phyloP scores from a whole-genome alignment of 1,140 invertebrate species.

The Leucophenga varia region DNA sequence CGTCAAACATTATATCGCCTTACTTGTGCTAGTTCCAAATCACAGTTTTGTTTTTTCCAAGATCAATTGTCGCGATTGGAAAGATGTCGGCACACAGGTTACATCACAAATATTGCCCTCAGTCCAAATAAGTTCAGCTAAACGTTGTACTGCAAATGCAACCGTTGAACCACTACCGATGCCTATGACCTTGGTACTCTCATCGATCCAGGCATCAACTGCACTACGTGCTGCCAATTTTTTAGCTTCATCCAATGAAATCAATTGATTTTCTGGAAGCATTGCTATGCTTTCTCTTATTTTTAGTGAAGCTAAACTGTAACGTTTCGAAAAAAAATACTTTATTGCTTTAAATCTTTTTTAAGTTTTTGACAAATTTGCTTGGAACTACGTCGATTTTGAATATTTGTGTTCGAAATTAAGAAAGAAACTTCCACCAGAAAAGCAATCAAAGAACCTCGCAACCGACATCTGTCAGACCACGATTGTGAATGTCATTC shows the following conservation, averaged over 20 bases:
- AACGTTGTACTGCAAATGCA: constrained; percentile 80
- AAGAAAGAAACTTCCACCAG: too few relatives aligned
- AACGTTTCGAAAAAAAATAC: too few relatives aligned
- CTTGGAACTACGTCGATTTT: too few relatives aligned
- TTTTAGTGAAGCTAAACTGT: too few relatives aligned
- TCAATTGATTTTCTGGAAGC: too few relatives aligned
- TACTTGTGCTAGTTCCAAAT: constrained; percentile 74
- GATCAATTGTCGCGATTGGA: constrained; percentile 82
- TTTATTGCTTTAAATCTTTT: too few relatives aligned
- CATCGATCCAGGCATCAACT: constrained; percentile 69
- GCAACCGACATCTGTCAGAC: too few relatives aligned
- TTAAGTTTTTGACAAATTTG: too few relatives aligned
- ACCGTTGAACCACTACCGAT: constrained; percentile 92
- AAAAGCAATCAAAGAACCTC: too few relatives aligned
- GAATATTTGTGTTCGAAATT: too few relatives aligned
- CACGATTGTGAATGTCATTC: too few relatives aligned
- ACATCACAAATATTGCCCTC: constrained; percentile 73
- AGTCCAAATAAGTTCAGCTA: constrained; percentile 73
- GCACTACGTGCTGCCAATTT: constrained; percentile 68
- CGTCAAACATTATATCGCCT: constrained; percentile 79
- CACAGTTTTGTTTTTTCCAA: constrained; percentile 72
- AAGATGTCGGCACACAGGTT: constrained; percentile 80
- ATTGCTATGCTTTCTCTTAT: too few relatives aligned
- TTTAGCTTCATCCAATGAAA: constrained; percentile 64
- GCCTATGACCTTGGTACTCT: constrained; percentile 76